Evolutionary conservation across 2,888 invertebrate genomes (phyloP).

Genomic region (Salticus scenicus): DNA sequence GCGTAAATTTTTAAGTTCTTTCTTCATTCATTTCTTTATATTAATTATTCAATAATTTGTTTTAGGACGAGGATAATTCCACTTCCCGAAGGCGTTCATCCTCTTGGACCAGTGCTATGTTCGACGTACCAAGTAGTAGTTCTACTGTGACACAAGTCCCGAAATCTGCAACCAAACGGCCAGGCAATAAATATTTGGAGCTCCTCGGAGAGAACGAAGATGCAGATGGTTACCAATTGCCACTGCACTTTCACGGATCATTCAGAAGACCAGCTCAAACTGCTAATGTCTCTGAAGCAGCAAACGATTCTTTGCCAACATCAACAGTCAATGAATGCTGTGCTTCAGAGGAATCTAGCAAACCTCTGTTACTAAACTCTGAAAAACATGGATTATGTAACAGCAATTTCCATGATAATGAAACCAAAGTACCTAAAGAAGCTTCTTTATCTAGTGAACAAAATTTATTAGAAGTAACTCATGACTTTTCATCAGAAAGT

Average conservation of each 20-base stretch:
- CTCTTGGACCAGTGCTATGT: conserved; percentile 38
- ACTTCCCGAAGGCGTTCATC: conserved; percentile 46
- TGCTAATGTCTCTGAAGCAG: not conserved
- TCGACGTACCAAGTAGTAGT: not conserved
- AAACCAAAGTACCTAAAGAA: not conserved
- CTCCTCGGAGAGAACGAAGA: conserved; percentile 71
- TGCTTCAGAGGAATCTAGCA: not conserved
- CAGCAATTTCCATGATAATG: too few relatives aligned
- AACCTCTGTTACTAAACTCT: not conserved
- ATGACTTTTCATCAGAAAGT: not conserved
- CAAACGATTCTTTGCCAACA: not conserved
- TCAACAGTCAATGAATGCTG: too few relatives aligned
- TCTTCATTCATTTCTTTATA: too few relatives aligned
- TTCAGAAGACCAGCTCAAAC: not conserved
- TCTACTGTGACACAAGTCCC: not conserved
- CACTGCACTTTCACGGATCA: conserved; percentile 35
- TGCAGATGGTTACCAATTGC: conserved; percentile 71
- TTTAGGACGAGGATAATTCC: conserved; percentile 40
- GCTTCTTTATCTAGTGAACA: not conserved
- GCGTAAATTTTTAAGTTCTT: too few relatives aligned
- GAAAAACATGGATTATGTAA: not conserved
- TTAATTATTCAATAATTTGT: too few relatives aligned
- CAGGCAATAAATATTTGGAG: conserved; percentile 71
- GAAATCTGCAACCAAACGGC: not conserved
- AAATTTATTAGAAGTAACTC: not conserved